A percentile compares a stretch with the other conserved stretches of the same genome.
phyloP scores from a whole-genome alignment of 2,888 invertebrate species.

The Tachystola acroxantha region DNA sequence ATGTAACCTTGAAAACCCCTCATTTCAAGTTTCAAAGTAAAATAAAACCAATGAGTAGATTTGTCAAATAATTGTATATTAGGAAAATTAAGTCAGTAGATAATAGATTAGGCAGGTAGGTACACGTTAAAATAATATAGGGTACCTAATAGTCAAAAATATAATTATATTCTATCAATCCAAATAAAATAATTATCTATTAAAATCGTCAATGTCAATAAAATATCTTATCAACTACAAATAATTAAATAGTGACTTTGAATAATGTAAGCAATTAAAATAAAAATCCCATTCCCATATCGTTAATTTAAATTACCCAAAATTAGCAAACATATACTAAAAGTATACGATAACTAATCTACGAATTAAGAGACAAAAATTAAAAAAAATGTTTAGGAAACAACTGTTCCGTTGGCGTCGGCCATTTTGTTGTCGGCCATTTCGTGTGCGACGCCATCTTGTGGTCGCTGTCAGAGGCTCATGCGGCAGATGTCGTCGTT shows the following conservation, averaged over 20 bases:
- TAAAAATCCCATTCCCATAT: constrained; percentile 1
- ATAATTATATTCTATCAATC: background rate
- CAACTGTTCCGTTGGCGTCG: background rate
- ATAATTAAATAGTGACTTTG: constrained; percentile 1
- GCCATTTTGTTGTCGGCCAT: constrained; percentile 1
- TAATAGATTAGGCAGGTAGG: background rate
- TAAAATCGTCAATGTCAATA: constrained; percentile 3
- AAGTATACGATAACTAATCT: constrained; percentile 1
- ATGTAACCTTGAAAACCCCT: no score
- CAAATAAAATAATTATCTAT: constrained; percentile 1
- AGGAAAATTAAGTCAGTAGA: constrained; percentile 1
- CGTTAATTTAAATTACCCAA: background rate
- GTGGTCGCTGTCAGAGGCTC: constrained; percentile 73
- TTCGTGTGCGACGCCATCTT: constrained; percentile 2
- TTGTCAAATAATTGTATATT: constrained; percentile 2
- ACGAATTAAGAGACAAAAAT: constrained; percentile 2
- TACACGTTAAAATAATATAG: background rate
- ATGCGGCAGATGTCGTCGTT: constrained; percentile 89
- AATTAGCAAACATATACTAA: constrained; percentile 1
- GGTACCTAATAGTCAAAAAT: constrained; percentile 1
- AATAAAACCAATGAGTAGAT: background rate
- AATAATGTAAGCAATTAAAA: background rate
- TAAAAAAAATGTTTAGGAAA: background rate
- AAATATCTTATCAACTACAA: constrained; percentile 3
- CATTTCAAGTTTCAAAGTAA: no score